phyloP scores from a whole-genome alignment of 2,888 invertebrate species.

The Aspidapion aeneum region DNA sequence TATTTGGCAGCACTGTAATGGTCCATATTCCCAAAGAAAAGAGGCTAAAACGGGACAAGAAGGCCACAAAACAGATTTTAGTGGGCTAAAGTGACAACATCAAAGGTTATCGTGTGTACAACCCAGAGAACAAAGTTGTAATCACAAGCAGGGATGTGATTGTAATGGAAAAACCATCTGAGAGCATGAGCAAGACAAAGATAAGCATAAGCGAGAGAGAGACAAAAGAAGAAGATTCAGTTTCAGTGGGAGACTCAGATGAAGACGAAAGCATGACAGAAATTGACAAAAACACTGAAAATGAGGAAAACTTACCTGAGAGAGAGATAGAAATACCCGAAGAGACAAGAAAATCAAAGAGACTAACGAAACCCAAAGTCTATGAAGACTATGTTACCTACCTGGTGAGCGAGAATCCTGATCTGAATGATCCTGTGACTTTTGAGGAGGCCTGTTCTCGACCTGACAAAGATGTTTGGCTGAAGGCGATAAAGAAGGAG shows the following conservation, averaged over 20 bases:
- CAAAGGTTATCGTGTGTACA: slow-evolving; percentile 32
- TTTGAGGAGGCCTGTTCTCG: neutral
- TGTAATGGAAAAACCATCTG: neutral
- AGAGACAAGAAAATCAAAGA: slow-evolving; percentile 18
- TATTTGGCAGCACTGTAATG: slow-evolving; percentile 28
- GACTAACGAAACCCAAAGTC: slow-evolving; percentile 16
- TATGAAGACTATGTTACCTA: slow-evolving; percentile 21
- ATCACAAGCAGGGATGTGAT: slow-evolving; percentile 8
- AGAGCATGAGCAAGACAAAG: neutral
- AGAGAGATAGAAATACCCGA: slow-evolving; percentile 7
- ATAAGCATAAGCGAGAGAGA: slow-evolving; percentile 2
- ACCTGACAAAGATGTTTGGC: neutral
- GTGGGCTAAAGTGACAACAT: slow-evolving; percentile 32
- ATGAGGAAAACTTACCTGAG: neutral
- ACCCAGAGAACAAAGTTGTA: slow-evolving; percentile 14
- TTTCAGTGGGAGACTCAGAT: neutral
- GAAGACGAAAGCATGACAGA: neutral
- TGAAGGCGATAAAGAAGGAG: neutral
- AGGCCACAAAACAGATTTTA: slow-evolving; percentile 20
- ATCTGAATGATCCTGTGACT: neutral
- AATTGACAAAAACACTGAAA: neutral
- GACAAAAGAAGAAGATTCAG: neutral
- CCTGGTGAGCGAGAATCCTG: neutral
- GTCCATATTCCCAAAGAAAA: slow-evolving; percentile 21
- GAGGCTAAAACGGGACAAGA: slow-evolving; percentile 17